A percentile compares a stretch with the other conserved stretches of the same genome.
Conservation (phyloP, 2,797 vertebrate genomes). For the Myiothlypis coronata region DNA sequence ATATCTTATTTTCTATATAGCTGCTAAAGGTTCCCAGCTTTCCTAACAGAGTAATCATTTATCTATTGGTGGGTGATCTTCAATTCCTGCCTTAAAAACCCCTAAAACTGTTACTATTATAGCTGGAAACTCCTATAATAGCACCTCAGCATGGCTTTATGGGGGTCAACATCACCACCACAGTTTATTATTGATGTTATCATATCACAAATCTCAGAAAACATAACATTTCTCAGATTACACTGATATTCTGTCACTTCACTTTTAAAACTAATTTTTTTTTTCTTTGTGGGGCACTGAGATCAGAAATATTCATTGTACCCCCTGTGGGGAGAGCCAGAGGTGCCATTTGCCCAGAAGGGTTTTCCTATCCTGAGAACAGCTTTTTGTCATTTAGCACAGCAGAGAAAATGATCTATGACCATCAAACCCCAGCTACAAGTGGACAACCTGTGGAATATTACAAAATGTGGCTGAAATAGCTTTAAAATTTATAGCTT, state of each 20-base stretch:
- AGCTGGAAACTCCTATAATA: not conserved
- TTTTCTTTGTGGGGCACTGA: not conserved
- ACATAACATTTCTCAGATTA: not conserved
- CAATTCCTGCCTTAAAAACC: not conserved
- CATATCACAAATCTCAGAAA: not conserved
- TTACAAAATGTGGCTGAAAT: not conserved
- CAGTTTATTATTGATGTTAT: not conserved
- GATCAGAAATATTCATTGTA: not conserved
- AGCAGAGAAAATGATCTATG: not conserved
- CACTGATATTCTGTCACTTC: not conserved
- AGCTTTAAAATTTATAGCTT: slow-evolving; percentile 39
- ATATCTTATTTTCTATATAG: not conserved
- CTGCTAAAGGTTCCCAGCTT: not conserved
- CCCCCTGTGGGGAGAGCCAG: not conserved
- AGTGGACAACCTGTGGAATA: slow-evolving; percentile 27
- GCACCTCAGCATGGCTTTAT: not conserved
- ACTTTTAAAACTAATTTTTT: not conserved
- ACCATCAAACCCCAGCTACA: not conserved
- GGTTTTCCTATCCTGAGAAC: not conserved
- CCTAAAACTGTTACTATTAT: not conserved
- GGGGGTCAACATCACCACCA: not conserved
- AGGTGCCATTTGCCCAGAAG: not conserved
- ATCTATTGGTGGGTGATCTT: not conserved
- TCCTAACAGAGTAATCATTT: not conserved
- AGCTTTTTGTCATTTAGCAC: not conserved